Evolutionary conservation across 1,140 invertebrate genomes (phyloP).

Genomic region (Octopus sinensis): DNA sequence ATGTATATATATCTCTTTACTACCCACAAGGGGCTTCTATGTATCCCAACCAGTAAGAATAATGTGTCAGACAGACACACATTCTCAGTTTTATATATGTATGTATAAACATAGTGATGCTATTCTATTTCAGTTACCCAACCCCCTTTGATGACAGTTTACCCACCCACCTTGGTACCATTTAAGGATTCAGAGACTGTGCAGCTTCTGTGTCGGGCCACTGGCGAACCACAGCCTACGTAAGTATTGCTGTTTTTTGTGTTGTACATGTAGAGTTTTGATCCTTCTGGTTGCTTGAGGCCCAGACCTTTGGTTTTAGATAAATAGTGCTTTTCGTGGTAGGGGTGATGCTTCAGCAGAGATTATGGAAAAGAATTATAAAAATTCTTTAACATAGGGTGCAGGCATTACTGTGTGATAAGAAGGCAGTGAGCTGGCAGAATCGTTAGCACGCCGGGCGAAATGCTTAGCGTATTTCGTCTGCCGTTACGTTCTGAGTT

Average conservation of each 20-base stretch:
- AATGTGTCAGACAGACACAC: too few species aligned
- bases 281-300: neutral
- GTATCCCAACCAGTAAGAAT: too few species aligned
- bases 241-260: slow-evolving; percentile 36
- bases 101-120: neutral
- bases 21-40: too few species aligned
- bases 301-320: neutral
- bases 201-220: slow-evolving; percentile 39
- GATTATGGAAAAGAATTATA: neutral
- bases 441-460: too few species aligned
- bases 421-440: too few species aligned
- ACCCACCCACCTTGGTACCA: slow-evolving; percentile 33
- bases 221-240: slow-evolving; percentile 36
- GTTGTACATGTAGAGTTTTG: neutral
- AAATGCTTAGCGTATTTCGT: too few species aligned
- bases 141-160: slow-evolving; percentile 39
- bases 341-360: too few species aligned
- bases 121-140: slow-evolving; percentile 17
- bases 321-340: neutral
- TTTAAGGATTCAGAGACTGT: slow-evolving; percentile 43
- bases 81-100: too few species aligned
- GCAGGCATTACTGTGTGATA: too few species aligned
- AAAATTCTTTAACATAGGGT: too few species aligned
- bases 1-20: too few species aligned
- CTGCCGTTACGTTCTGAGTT: too few species aligned